Conservation (phyloP, 2,888 invertebrate genomes). For the Noctua janthina region DNA sequence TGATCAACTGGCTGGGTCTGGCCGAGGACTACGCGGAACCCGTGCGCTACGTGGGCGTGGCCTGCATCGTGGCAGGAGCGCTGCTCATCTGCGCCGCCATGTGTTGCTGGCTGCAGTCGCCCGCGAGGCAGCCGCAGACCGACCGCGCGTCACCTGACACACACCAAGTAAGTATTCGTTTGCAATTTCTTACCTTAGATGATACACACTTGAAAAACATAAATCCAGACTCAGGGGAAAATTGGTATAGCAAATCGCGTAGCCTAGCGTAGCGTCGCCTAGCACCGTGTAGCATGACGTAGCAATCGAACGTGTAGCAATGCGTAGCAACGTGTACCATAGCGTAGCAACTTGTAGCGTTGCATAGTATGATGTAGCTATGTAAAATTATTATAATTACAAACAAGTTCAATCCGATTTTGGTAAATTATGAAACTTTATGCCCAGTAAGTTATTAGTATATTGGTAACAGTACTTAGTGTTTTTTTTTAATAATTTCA, state of each 20-base stretch:
- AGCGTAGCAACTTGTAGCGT: not conserved
- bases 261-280: not conserved
- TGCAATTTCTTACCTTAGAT: not conserved
- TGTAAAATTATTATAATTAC: not conserved
- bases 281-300: not conserved
- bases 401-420: not conserved
- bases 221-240: not conserved
- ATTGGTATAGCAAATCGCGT: not conserved
- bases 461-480: not conserved
- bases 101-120: conserved; percentile 93
- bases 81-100: conserved; percentile 93
- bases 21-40: conserved; percentile 94
- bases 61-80: conserved; percentile 93
- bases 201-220: not conserved
- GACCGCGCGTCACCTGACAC: conserved; percentile 86
- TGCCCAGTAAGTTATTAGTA: not conserved
- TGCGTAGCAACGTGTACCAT: not conserved
- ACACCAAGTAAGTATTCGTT: conserved; percentile 82
- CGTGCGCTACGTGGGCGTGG: conserved; percentile 93
- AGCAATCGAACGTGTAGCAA: not conserved
- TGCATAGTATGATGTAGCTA: not conserved
- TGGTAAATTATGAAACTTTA: not conserved
- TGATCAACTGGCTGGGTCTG: conserved; percentile 94
- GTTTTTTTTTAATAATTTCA: conserved; percentile 77
- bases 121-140: conserved; percentile 85